Percentiles rank a stretch among this genome's conserved stretches.
phyloP scores from a whole-genome alignment of 2,888 invertebrate species.

The Teinopalpus imperialis region DNA sequence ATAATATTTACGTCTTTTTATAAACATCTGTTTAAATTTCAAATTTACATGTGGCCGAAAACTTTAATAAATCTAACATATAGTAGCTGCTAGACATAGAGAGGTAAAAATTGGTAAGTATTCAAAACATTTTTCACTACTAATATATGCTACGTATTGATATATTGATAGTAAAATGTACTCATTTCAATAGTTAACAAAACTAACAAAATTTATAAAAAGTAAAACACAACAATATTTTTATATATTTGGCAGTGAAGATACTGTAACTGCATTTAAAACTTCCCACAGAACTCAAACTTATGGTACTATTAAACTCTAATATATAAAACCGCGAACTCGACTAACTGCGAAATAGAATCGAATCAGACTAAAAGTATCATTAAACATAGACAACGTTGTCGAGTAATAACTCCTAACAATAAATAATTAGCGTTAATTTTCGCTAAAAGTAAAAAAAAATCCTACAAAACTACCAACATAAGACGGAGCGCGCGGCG shows the following conservation, averaged over 20 bases:
- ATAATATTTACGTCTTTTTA: constrained; percentile 47
- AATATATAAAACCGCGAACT: constrained; percentile 45
- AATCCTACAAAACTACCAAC: constrained; percentile 52
- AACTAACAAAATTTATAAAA: constrained; percentile 35
- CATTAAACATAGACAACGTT: constrained; percentile 40
- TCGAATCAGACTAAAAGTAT: constrained; percentile 52
- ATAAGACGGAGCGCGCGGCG: constrained; percentile 67
- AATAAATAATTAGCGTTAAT: constrained; percentile 68
- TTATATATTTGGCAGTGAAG: constrained; percentile 75
- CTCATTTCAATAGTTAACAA: constrained; percentile 35
- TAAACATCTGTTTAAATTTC: constrained; percentile 20
- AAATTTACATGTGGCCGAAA: constrained; percentile 21
- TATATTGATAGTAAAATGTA: constrained; percentile 20
- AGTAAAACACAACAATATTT: constrained; percentile 55
- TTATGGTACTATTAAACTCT: constrained; percentile 48
- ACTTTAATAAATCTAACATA: too few relatives aligned
- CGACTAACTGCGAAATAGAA: constrained; percentile 39
- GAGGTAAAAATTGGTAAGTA: constrained; percentile 35
- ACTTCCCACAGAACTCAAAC: constrained; percentile 41
- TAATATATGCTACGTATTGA: constrained; percentile 13
- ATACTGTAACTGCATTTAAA: constrained; percentile 43
- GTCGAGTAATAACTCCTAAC: constrained; percentile 48
- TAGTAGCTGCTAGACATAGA: constrained; percentile 38
- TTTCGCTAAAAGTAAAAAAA: constrained; percentile 38
- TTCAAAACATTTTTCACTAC: constrained; percentile 27